Conservation (phyloP, 1,140 invertebrate genomes). For the Galendromus occidentalis region DNA sequence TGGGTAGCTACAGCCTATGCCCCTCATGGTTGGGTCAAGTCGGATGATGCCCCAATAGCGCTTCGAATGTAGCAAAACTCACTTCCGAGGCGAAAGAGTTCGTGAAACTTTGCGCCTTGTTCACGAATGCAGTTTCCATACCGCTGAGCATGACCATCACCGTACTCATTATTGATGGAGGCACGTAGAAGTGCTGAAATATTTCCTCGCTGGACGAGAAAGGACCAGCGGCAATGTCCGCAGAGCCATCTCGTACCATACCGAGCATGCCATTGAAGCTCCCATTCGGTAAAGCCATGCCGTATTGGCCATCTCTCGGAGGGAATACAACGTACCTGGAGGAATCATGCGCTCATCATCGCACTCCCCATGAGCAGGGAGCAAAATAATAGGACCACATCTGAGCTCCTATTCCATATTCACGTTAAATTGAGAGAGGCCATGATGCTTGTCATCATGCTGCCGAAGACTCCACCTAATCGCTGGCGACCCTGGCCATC, state of each 20-base stretch:
- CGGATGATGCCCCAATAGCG: no score
- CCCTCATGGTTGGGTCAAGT: no score
- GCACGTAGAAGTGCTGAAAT: not conserved
- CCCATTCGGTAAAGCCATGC: not conserved
- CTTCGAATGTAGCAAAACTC: not conserved
- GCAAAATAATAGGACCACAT: not conserved
- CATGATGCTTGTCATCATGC: not conserved
- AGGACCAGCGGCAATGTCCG: not conserved
- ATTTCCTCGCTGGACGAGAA: not conserved
- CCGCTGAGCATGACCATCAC: not conserved
- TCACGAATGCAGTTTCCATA: not conserved
- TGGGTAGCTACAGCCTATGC: no score
- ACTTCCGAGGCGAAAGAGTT: not conserved
- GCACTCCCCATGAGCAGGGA: not conserved
- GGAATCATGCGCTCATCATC: no score
- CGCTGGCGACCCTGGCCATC: not conserved
- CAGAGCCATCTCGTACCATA: not conserved
- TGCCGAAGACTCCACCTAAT: not conserved
- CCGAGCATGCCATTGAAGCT: not conserved
- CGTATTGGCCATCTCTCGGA: not conserved
- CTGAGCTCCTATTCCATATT: not conserved
- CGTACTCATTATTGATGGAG: not conserved
- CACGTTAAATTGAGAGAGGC: not conserved
- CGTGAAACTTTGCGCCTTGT: not conserved
- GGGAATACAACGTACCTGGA: not conserved